Conservation (phyloP, 2,113 vertebrate species). For the Triplophysa dalaica region DNA sequence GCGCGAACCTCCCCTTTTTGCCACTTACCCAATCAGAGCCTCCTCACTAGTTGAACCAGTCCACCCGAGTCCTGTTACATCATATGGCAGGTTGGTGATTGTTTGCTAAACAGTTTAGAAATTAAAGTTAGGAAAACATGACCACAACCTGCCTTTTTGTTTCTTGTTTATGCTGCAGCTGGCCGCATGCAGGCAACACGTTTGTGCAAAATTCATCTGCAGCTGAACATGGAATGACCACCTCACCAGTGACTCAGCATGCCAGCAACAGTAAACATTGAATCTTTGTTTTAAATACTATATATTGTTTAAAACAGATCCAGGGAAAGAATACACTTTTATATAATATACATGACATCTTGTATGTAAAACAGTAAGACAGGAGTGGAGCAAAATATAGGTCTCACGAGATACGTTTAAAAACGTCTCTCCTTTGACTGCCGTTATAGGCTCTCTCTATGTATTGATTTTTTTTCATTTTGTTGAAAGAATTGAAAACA, state of each 20-base stretch:
- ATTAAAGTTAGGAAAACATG: background rate
- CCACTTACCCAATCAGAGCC: conserved; percentile 39
- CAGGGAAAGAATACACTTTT: too few relatives aligned
- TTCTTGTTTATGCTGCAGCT: conserved; percentile 37
- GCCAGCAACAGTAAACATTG: conserved; percentile 49
- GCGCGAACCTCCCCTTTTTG: conserved; percentile 69
- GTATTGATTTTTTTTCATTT: too few relatives aligned
- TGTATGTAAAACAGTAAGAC: too few relatives aligned
- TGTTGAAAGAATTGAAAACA: too few relatives aligned
- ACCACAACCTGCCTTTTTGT: background rate
- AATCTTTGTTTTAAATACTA: background rate
- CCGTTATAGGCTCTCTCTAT: too few relatives aligned
- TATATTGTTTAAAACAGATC: background rate
- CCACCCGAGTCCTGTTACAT: conserved; percentile 14
- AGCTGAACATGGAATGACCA: conserved; percentile 15
- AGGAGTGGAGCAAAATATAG: too few relatives aligned
- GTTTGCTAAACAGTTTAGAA: background rate
- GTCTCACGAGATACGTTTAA: too few relatives aligned
- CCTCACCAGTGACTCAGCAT: conserved; percentile 34
- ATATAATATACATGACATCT: too few relatives aligned
- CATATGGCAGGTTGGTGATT: conserved; percentile 44
- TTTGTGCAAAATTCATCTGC: conserved; percentile 37
- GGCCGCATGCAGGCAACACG: conserved; percentile 31
- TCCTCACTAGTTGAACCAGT: conserved; percentile 12
- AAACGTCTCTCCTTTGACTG: too few relatives aligned